Evolutionary conservation across 2,888 invertebrate species (phyloP), one percentile per base, ranked within the genome.

Genomic region (Drosophila melanocephala): DNA sequence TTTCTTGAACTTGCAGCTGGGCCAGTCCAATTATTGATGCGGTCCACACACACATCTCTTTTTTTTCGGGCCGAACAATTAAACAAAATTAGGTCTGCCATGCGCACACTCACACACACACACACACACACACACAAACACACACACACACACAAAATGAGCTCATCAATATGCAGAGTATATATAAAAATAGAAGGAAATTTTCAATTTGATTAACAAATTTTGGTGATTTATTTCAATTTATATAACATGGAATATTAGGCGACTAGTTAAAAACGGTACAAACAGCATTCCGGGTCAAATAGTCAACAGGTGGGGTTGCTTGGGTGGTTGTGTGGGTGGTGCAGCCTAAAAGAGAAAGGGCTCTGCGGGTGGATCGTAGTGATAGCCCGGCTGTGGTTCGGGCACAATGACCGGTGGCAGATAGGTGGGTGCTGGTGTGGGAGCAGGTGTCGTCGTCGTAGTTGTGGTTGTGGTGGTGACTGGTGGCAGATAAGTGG

Each of bases 91-190:
- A 50, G 53, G 57, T n/a, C 70, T 72, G 19, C 19, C 12, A 35
- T 0, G 35, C 35, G 6, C 12, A 26, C 47, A n/a, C 10, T 30
- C 30, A n/a, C 12, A 50, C 50, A 32, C 12, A 53, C 12, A 53
- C n/a, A 32, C 2, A 16, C 55, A 26, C 14, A 53, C n/a, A 50
- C 50, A 32, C 6, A 7, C n/a, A 14, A 30, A 30, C 14, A 22
- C 22, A 26, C 16, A 56, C 0, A 56, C 9, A 12, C 26, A 56
- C 26, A 26, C 19, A 26, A 33, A n/a, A 37, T 37, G 33, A 60
- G 16, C 62, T 87, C 79, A 90, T 90, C 79, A 84, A 87, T 90
- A 89, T 87, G 83, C 78, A 89, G 60, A 39, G 39, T 65, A 4
- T 22, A 7, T 14, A n/a, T 47, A 22, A 26, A 57, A 44, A 65